These are phyloP conservation scores for Petrocephalus sullivani DNA, from an alignment of 2,797 vertebrate species.

Conservation along the genomic window DNA sequence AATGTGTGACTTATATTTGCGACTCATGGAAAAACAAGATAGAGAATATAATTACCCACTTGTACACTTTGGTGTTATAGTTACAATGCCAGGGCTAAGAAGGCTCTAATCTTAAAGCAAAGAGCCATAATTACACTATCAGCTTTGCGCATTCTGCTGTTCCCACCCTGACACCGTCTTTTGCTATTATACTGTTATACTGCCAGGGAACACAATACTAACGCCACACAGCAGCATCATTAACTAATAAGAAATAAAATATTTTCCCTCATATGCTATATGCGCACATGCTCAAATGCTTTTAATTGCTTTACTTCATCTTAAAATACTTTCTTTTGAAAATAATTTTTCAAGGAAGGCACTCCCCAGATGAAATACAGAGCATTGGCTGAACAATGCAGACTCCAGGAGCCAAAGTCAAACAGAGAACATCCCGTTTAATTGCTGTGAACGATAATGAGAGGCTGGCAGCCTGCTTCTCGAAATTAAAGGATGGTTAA, in stretches of 20 bases:
- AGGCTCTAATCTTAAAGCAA: slow-evolving; percentile 86
- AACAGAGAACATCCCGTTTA: neutral
- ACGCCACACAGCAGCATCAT: slow-evolving; percentile 86
- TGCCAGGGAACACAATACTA: slow-evolving; percentile 84
- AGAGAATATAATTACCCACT: slow-evolving; percentile 60
- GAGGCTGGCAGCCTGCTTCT: neutral
- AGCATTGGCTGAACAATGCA: neutral
- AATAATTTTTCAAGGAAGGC: neutral
- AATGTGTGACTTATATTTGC: slow-evolving; percentile 26
- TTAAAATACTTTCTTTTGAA: neutral
- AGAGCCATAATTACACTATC: slow-evolving; percentile 87
- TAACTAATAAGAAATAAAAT: slow-evolving; percentile 92
- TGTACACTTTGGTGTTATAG: slow-evolving; percentile 57
- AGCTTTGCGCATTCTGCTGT: slow-evolving; percentile 70
- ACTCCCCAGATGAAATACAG: neutral
- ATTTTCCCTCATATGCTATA: slow-evolving; percentile 55
- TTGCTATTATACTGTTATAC: slow-evolving; percentile 76
- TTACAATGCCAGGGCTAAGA: slow-evolving; percentile 62
- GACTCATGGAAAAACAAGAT: slow-evolving; percentile 47
- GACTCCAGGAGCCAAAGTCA: neutral
- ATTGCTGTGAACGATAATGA: neutral
- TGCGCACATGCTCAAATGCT: neutral
- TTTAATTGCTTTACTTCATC: neutral
- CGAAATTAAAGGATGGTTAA: neutral
- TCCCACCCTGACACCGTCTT: slow-evolving; percentile 67